Conservation (phyloP, 1,140 invertebrate species). For the Macrobrachium nipponense region DNA sequence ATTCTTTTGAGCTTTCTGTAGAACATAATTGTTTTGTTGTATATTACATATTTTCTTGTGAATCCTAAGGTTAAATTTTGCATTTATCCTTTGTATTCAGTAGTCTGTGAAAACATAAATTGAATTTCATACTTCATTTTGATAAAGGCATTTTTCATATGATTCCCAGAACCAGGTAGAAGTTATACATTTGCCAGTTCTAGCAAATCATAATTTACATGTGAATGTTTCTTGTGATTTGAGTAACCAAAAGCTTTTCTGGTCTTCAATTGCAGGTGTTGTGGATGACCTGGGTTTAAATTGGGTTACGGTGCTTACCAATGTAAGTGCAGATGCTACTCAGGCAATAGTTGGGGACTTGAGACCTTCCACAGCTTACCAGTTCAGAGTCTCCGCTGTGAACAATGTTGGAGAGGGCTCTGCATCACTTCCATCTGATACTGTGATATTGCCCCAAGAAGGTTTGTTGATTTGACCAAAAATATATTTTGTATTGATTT, state of each 20-base stretch:
- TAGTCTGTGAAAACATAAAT: too few relatives aligned
- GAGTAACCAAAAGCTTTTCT: background rate
- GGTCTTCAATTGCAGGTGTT: constrained; percentile 73
- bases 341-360: constrained; percentile 86
- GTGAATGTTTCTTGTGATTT: background rate
- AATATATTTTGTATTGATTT: background rate
- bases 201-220: background rate
- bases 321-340: constrained; percentile 83
- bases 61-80: too few relatives aligned
- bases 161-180: too few relatives aligned
- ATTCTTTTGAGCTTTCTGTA: background rate
- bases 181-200: too few relatives aligned
- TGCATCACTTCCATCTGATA: constrained; percentile 86
- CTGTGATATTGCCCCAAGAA: constrained; percentile 91
- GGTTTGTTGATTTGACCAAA: constrained; percentile 74
- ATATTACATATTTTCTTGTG: too few relatives aligned
- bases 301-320: constrained; percentile 90
- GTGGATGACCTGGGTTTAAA: constrained; percentile 73
- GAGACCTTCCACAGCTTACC: constrained; percentile 93
- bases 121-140: too few relatives aligned
- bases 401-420: constrained; percentile 96
- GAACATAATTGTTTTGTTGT: background rate
- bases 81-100: too few relatives aligned
- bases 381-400: constrained; percentile 94
- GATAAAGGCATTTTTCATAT: too few relatives aligned